Base-by-base conservation (phyloP, 2,888 invertebrate species). In the Platycnemis pennipes region DNA sequence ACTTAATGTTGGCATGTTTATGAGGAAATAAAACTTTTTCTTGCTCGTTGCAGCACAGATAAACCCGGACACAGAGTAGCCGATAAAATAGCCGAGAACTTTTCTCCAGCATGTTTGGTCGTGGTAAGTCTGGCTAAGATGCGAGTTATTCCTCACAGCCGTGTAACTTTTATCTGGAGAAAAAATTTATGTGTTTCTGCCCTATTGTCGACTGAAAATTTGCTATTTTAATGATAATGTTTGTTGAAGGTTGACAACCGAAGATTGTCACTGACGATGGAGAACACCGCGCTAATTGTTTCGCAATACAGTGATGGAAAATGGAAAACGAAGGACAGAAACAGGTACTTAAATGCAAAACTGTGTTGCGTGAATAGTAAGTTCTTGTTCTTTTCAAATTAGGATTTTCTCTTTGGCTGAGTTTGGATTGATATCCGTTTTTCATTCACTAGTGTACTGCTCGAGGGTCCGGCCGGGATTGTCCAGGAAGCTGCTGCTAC, bases 81-180 rank as follows among this genome's bases (percentile, higher is more conserved):
- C 4, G 99, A 99, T 95, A 99, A 99, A 97, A 98, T 99, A 95
- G 98, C 98, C 37, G 99, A 99, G 96, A 97, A 98, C 95, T 98
- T 97, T 96, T 97, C 97, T 95, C 97, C 98, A 95, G 98, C 99
- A 89, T 97, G 98, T 95, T 97, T 99, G 95, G 97, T 98, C 95
- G 97, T 99, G 97, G 98, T 99, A 97, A 97, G 97, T 96, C 94
- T 44, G 26, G 45, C 31, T 37, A 1, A 0, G 31, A 37, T 26
- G 7, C 3, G 26, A 63, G 19, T 13, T 37, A 31, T 13, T n/a
- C 37, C 77, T 31, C 37, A 77, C 4, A 2, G 2, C 2, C 63
- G 26, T 22, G 26, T 63, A 26, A 63, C 63, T 5, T 85, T 88
- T 63, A 89, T 37, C 22, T 85, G 42, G 7, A 22, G 7, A 11